Evolutionary conservation across 1,140 invertebrate species (phyloP), one percentile per base, ranked within the genome.

Genomic region (Zeugodacus cucurbitae): DNA sequence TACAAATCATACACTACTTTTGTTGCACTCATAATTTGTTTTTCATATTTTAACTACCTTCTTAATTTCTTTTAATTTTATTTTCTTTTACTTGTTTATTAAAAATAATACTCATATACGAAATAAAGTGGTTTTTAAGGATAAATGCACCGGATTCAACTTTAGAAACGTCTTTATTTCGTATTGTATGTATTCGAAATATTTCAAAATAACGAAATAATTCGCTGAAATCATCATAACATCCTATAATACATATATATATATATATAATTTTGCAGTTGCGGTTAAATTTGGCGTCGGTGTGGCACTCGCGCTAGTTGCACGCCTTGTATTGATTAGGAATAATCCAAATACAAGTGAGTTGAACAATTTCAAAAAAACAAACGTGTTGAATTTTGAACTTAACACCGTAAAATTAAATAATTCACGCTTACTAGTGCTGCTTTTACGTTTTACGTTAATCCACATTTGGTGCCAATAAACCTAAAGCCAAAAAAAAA

Each of bases 231-330:
- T 32, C 44, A 48, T 54, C 29, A n/a, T n/a, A n/a, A n/a, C n/a
- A n/a, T 86, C 37, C 54, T 54, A 86, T 59, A 87, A 4, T 32
- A 48, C 44, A 59, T 57, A 88, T 58, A 20, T 82, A 41, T 62
- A n/a, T 58, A 22, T 59, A 34, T 86, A 59, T 91, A 91, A 93
- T 93, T 93, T 92, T 97, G 90, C 95, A 97, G 96, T 97, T 95
- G 95, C 95, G 93, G 95, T 96, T 94, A 97, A 97, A 94, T 95
- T 97, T 94, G 95, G 95, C 91, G 95, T 97, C 93, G 96, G 96
- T 90, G 94, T 96, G 91, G 96, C 96, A 89, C 94, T 97, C 93
- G 95, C 96, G 92, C 94, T 96, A 91, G 96, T 96, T 91, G 96
- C 96, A 90, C 96, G 97, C 94, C 95, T 96, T 93, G 96, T 97